These are phyloP conservation scores for Phortica variegata DNA, from an alignment of 1,140 invertebrate species.

Conservation along the genomic window DNA sequence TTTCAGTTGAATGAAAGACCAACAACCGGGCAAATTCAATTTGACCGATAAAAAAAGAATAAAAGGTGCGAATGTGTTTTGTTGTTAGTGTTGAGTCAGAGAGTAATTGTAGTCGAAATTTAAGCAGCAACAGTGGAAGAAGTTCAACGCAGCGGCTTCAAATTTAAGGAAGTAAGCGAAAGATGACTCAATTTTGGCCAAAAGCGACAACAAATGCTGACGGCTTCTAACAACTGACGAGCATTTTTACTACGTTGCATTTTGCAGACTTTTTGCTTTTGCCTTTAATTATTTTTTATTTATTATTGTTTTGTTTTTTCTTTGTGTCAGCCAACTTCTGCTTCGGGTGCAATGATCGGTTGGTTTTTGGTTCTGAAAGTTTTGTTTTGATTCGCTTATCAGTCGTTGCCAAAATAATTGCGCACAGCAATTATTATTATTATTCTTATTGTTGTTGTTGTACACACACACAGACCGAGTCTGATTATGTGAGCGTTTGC, in stretches of 20 bases:
- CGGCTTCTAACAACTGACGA: slow-evolving; percentile 20
- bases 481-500: slow-evolving; percentile 1
- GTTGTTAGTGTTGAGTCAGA: too few species aligned
- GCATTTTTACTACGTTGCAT: not conserved
- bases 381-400: slow-evolving; percentile 26
- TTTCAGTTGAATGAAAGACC: too few species aligned
- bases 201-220: slow-evolving; percentile 21
- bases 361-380: too few species aligned
- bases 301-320: slow-evolving; percentile 9
- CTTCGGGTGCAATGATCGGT: too few species aligned
- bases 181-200: too few species aligned
- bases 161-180: slow-evolving; percentile 39
- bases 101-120: too few species aligned
- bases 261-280: not conserved
- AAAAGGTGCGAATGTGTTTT: too few species aligned
- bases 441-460: slow-evolving; percentile 1
- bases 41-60: too few species aligned
- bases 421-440: slow-evolving; percentile 1
- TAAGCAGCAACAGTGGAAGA: too few species aligned
- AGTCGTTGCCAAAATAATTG: slow-evolving; percentile 30
- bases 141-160: slow-evolving; percentile 39
- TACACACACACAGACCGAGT: not conserved
- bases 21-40: too few species aligned
- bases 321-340: too few species aligned
- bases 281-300: not conserved